Conservation (phyloP, 2,113 vertebrate genomes). For the Sinocyclocheilus maitianheensis region DNA sequence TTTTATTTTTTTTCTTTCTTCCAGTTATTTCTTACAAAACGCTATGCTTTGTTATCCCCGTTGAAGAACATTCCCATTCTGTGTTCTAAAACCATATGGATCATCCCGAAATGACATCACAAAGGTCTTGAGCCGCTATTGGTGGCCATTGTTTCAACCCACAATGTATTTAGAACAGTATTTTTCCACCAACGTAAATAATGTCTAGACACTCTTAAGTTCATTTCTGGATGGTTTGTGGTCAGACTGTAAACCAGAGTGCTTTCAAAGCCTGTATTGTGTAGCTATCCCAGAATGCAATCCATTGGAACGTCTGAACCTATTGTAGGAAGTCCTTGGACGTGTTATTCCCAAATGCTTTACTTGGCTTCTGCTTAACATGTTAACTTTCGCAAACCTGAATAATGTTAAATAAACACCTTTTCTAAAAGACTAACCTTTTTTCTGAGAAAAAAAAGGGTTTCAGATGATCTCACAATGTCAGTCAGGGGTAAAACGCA, state of each 20-base stretch:
- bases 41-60: not conserved
- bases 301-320: constrained; percentile 33
- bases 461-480: constrained; percentile 49
- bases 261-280: not conserved
- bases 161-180: constrained; percentile 16
- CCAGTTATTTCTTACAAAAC: constrained; percentile 24
- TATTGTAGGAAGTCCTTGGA: not conserved
- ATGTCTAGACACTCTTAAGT: not conserved
- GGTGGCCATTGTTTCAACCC: not conserved
- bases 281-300: constrained; percentile 60
- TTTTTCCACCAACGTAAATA: not conserved
- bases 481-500: constrained; percentile 38
- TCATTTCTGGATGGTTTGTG: constrained; percentile 29
- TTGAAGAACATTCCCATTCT: not conserved
- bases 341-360: not conserved
- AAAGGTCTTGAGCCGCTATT: not conserved
- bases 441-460: constrained; percentile 35
- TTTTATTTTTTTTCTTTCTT: constrained; percentile 52
- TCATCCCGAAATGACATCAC: not conserved
- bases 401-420: constrained; percentile 46
- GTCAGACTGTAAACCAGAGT: not conserved
- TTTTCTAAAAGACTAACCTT: constrained; percentile 57
- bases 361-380: constrained; percentile 34
- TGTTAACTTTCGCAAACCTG: constrained; percentile 19
- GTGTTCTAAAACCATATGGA: not conserved